Percentiles rank a stretch among this genome's conserved stretches.
phyloP scores from a whole-genome alignment of 2,113 vertebrate genomes.

The Lycaon pictus region DNA sequence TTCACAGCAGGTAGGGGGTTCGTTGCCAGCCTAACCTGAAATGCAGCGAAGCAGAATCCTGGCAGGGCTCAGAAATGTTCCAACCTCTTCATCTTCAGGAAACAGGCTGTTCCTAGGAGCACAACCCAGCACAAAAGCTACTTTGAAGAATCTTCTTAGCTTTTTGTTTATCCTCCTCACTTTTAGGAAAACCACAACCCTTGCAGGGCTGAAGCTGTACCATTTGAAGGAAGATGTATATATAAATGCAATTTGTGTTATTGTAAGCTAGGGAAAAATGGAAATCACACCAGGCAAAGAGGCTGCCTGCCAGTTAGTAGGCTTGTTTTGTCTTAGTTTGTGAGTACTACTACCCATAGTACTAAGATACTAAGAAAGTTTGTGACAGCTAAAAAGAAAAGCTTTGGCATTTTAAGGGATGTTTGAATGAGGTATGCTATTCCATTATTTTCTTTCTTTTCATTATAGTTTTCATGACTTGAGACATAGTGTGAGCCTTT shows the following conservation, averaged over 20 bases:
- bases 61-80: background rate
- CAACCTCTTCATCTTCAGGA: background rate
- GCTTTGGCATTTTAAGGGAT: background rate
- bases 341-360: background rate
- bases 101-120: background rate
- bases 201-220: background rate
- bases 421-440: background rate
- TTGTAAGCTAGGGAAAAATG: conserved; percentile 27
- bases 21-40: background rate
- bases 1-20: background rate
- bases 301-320: background rate
- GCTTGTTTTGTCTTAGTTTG: conserved; percentile 18
- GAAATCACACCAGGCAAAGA: conserved; percentile 13
- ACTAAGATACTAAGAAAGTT: background rate
- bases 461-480: conserved; percentile 34
- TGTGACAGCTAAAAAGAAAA: conserved; percentile 17
- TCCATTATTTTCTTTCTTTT: background rate
- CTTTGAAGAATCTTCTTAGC: background rate
- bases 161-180: conserved; percentile 8
- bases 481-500: background rate
- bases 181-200: background rate
- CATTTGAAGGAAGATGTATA: background rate
- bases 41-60: background rate
- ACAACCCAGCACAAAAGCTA: background rate
- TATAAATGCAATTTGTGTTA: background rate